Percentiles rank a stretch among this genome's conserved stretches.
These are phyloP conservation scores for Hemiscyllium ocellatum DNA, from an alignment of 2,113 vertebrate genomes.

Conservation along the genomic window DNA sequence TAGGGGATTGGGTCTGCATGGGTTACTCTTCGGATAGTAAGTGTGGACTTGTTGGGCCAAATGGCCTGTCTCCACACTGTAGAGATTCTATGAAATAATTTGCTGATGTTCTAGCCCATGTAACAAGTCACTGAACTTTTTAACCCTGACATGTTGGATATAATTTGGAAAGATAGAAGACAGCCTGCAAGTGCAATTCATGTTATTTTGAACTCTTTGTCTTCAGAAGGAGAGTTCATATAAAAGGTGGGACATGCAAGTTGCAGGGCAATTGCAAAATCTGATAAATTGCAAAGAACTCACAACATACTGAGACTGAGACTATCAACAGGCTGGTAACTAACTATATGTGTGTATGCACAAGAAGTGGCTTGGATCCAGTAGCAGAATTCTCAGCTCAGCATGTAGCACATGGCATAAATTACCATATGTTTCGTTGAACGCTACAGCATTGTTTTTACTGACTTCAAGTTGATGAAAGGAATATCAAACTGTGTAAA, in stretches of 20 bases:
- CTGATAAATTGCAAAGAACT: background rate
- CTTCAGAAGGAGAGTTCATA: background rate
- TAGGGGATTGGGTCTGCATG: no score
- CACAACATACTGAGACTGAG: background rate
- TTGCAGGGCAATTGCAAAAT: background rate
- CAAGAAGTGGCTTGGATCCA: background rate
- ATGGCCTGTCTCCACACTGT: no score
- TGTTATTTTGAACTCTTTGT: background rate
- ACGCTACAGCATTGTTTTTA: background rate
- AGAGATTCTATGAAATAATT: background rate
- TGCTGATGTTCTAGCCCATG: background rate
- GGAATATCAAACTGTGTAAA: conserved; percentile 24
- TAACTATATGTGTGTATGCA: no score
- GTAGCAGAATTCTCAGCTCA: background rate
- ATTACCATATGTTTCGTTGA: background rate
- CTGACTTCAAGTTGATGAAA: background rate
- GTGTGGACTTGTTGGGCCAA: no score
- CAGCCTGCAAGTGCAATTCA: background rate
- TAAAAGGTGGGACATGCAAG: background rate
- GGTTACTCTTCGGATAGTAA: no score
- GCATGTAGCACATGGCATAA: background rate
- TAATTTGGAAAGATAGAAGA: background rate
- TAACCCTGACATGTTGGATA: background rate
- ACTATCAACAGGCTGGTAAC: background rate
- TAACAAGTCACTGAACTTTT: background rate